These are phyloP conservation scores for Spermophilus dauricus DNA, from an alignment of 2,113 vertebrate species.

Conservation along the genomic window DNA sequence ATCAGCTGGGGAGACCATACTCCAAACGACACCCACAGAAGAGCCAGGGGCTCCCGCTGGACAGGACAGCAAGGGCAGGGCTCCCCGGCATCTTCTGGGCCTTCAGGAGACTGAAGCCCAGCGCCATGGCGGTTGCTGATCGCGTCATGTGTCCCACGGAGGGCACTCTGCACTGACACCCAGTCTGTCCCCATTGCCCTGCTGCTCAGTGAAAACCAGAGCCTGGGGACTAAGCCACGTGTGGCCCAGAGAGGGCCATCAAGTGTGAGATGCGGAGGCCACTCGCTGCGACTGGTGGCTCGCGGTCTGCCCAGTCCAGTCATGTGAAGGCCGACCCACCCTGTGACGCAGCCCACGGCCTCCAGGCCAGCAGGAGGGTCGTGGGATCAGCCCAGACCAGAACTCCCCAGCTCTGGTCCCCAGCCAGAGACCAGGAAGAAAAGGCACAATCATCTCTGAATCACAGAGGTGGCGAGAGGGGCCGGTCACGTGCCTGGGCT, in stretches of 20 bases:
- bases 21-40: not conserved
- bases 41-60: too few species aligned
- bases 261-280: fast-evolving
- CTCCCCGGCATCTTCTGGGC: fast-evolving
- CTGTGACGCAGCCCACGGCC: not conserved
- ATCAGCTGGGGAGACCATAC: fast-evolving
- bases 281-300: not conserved
- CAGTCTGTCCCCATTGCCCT: not conserved
- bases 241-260: fast-evolving
- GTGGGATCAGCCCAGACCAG: not conserved
- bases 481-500: not conserved
- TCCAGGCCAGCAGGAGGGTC: not conserved
- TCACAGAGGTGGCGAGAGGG: fast-evolving
- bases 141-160: fast-evolving
- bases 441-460: not conserved
- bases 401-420: not conserved
- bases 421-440: not conserved
- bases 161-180: fast-evolving
- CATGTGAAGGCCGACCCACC: not conserved
- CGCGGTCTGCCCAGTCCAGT: not conserved
- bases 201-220: too few species aligned
- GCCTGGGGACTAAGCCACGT: fast-evolving
- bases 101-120: fast-evolving
- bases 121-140: fast-evolving
- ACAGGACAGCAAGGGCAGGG: too few species aligned